These are phyloP conservation scores for Drosophila triauraria DNA, from an alignment of 1,140 invertebrate species.

Conservation along the genomic window DNA sequence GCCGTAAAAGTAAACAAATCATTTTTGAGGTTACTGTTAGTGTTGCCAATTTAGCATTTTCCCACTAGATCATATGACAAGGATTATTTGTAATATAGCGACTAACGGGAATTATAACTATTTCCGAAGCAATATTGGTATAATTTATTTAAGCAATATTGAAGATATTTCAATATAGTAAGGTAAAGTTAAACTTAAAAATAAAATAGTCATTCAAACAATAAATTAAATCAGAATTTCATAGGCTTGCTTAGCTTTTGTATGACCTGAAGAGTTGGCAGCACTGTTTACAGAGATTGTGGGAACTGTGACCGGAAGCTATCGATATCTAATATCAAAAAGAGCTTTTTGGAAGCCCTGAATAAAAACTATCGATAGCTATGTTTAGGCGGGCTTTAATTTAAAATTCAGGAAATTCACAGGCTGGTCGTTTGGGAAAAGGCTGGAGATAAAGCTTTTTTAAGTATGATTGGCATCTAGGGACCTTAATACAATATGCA, in stretches of 20 bases:
- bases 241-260: neutral
- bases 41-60: too few relatives aligned
- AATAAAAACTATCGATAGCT: conserved; percentile 3
- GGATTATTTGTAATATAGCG: too few relatives aligned
- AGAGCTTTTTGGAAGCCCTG: neutral
- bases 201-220: too few relatives aligned
- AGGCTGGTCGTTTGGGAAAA: neutral
- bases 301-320: neutral
- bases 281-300: neutral
- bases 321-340: neutral
- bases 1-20: conserved; percentile 83
- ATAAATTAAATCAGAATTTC: too few relatives aligned
- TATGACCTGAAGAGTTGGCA: too few relatives aligned
- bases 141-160: too few relatives aligned
- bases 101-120: too few relatives aligned
- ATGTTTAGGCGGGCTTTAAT: conserved; percentile 26
- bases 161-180: too few relatives aligned
- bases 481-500: conserved; percentile 31
- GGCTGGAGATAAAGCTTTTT: conserved; percentile 10
- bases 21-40: conserved; percentile 71
- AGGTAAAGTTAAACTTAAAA: too few relatives aligned
- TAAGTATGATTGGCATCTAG: conserved; percentile 22
- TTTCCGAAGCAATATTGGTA: too few relatives aligned
- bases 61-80: too few relatives aligned
- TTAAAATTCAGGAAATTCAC: conserved; percentile 21